Evolutionary conservation across 1,140 invertebrate genomes (phyloP).

Genomic region (Diabrotica undecimpunctata): DNA sequence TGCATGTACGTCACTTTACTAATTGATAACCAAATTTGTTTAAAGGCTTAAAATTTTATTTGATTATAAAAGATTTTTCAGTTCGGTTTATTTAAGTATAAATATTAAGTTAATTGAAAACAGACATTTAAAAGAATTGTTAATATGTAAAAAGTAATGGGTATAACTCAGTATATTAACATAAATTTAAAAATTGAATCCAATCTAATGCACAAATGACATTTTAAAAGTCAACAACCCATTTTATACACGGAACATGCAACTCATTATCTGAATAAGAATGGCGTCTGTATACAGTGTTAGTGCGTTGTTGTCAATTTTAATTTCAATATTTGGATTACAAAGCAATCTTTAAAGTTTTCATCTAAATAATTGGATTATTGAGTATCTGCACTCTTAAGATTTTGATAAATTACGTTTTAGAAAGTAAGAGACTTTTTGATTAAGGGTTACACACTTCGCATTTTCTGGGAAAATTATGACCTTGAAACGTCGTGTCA

Average conservation of each 20-base stretch:
- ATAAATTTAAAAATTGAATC: not conserved
- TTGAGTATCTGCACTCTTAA: slow-evolving; percentile 1
- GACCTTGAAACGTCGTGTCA: slow-evolving; percentile 46
- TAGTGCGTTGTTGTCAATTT: slow-evolving; percentile 45
- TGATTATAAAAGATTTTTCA: no score
- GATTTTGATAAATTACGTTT: slow-evolving; percentile 20
- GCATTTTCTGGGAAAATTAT: slow-evolving; percentile 27
- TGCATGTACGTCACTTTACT: no score
- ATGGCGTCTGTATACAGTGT: slow-evolving; percentile 26
- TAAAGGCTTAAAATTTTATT: no score
- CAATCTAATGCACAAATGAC: not conserved
- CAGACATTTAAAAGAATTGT: no score
- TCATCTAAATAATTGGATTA: slow-evolving; percentile 8
- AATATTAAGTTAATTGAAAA: no score
- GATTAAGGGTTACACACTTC: slow-evolving; percentile 8
- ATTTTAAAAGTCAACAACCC: not conserved
- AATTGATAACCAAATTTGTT: no score
- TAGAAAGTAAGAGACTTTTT: not conserved
- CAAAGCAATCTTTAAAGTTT: slow-evolving; percentile 20
- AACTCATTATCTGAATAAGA: not conserved
- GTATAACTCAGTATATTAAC: no score
- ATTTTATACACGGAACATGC: not conserved
- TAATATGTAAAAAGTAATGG: no score
- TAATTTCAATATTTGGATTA: slow-evolving; percentile 32
- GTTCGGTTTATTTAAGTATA: no score